Evolutionary conservation across 2,113 vertebrate species (phyloP).

Genomic region (Alligator mississippiensis): DNA sequence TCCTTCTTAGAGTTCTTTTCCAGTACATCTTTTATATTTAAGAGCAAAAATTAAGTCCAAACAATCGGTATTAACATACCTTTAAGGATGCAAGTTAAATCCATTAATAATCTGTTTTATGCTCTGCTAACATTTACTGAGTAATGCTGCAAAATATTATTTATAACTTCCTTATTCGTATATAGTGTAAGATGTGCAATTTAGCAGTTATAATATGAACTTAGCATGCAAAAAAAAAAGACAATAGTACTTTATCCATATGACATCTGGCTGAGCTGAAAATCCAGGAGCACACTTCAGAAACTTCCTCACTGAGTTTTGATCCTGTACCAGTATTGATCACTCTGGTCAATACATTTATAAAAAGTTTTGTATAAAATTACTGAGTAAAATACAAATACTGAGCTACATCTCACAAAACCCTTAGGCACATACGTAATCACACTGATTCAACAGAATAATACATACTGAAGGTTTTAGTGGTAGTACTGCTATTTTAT

Average conservation of each 20-base stretch:
- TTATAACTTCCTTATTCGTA: background rate
- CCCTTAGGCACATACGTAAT: rapidly evolving
- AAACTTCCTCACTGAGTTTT: rapidly evolving
- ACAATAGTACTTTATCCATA: background rate
- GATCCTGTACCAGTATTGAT: rapidly evolving
- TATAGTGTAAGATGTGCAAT: background rate
- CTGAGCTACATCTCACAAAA: background rate
- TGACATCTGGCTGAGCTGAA: rapidly evolving
- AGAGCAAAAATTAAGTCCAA: background rate
- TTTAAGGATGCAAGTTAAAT: background rate
- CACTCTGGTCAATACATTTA: rapidly evolving
- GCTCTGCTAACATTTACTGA: rapidly evolving
- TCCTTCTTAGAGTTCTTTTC: background rate
- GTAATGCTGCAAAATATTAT: background rate
- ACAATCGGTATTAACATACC: rapidly evolving
- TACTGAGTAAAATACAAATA: background rate
- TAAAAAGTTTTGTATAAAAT: background rate
- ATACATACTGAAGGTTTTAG: background rate
- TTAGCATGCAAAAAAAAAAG: background rate
- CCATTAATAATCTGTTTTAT: background rate
- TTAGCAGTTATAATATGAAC: background rate
- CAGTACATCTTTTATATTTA: background rate
- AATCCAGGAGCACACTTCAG: background rate
- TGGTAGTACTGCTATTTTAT: background rate
- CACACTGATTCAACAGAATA: background rate